phyloP scores from a whole-genome alignment of 2,113 vertebrate genomes.

The Lophotis ruficrista region DNA sequence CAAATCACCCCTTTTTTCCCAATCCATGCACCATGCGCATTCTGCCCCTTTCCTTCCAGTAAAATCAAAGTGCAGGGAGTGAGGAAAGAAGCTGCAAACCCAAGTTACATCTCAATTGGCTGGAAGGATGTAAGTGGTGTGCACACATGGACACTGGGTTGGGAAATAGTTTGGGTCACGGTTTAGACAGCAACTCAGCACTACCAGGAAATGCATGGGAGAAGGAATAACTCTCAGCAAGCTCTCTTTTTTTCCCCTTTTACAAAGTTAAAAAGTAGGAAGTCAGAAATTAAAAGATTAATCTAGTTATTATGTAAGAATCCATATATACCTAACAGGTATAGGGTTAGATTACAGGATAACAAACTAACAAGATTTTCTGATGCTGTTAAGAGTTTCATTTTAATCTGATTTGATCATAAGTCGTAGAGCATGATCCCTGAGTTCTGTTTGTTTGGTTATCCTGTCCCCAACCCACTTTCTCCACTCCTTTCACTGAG shows the following conservation, averaged over 20 bases:
- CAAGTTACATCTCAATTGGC: background rate
- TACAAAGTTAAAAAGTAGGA: background rate
- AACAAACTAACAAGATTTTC: background rate
- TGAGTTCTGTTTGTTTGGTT: background rate
- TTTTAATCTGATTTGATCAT: background rate
- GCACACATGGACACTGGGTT: accelerated
- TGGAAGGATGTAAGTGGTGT: background rate
- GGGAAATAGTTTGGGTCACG: background rate
- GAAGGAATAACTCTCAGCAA: background rate
- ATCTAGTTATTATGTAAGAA: background rate
- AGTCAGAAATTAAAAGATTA: background rate
- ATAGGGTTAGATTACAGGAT: background rate
- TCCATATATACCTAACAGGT: background rate
- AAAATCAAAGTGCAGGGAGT: background rate
- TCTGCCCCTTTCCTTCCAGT: background rate
- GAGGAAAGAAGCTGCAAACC: background rate
- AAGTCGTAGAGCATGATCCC: background rate
- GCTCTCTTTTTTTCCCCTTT: background rate
- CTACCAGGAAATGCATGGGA: background rate
- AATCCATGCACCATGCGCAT: background rate
- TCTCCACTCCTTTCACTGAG: background rate
- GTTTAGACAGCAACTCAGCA: background rate
- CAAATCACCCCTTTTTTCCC: background rate
- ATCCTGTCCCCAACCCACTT: background rate
- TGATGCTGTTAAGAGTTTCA: background rate